A percentile compares a stretch with the other conserved stretches of the same genome.
These are phyloP conservation scores for Nemopilema nomurai DNA, from an alignment of 30 jellyfish, hydroid and myxozoan genomes.

Conservation along the genomic window DNA sequence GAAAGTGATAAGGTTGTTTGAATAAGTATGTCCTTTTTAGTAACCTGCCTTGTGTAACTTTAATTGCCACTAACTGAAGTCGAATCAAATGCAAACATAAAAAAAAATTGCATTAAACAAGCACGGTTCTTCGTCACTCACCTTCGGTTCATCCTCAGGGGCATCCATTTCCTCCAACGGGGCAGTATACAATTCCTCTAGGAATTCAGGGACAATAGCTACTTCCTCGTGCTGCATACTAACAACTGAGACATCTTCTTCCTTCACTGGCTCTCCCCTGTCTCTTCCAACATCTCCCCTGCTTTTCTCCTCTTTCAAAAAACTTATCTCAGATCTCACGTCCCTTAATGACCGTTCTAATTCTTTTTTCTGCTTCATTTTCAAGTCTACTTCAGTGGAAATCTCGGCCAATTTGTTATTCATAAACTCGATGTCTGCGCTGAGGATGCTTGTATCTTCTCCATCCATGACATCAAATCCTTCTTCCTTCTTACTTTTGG, in stretches of 20 bases:
- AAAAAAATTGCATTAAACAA: not conserved
- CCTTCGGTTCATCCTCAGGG: constrained; percentile 2
- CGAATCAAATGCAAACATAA: not conserved
- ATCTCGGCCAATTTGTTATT: constrained; percentile 11
- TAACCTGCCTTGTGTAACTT: too few species aligned
- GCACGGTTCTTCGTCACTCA: not conserved
- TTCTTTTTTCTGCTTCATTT: constrained; percentile 34
- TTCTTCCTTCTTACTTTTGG: not conserved
- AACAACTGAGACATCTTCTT: constrained; percentile 17
- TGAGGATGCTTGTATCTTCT: not conserved
- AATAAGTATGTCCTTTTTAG: too few species aligned
- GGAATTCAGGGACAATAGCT: constrained; percentile 43
- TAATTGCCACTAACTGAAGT: too few species aligned
- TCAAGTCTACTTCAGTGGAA: constrained; percentile 38
- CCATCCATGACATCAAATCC: constrained; percentile 11
- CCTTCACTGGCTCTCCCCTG: constrained; percentile 21
- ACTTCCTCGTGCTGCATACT: constrained; percentile 51
- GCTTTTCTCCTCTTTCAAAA: constrained; percentile 4
- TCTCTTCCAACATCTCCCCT: not conserved
- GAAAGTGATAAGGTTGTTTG: too few species aligned
- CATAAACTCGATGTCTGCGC: constrained; percentile 14
- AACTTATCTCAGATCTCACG: constrained; percentile 11
- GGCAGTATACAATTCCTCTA: constrained; percentile 32
- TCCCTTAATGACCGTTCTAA: constrained; percentile 45
- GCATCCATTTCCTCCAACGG: constrained; percentile 26